phyloP scores from a whole-genome alignment of 1,140 invertebrate genomes.

The Bradynema listronoti region DNA sequence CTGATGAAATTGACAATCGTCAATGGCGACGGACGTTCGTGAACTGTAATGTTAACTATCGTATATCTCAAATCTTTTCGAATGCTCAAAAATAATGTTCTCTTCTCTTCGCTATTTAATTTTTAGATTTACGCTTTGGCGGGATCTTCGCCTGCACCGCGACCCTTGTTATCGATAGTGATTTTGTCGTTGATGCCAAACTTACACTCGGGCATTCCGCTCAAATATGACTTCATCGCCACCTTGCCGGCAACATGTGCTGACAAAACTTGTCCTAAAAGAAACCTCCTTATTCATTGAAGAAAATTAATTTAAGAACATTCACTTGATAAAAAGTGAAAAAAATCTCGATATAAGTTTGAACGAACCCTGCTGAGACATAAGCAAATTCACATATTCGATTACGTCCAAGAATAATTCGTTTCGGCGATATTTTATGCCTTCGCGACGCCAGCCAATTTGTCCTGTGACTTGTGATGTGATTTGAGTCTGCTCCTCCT shows the following conservation, averaged over 20 bases:
- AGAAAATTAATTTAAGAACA: background rate
- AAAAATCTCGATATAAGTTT: slow-evolving; percentile 3
- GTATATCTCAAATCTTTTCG: slow-evolving; percentile 18
- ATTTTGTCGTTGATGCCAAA: slow-evolving; percentile 99
- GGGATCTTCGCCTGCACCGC: slow-evolving; percentile 73
- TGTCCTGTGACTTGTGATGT: slow-evolving; percentile 94
- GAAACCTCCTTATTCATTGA: background rate
- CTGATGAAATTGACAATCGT: slow-evolving; percentile 99
- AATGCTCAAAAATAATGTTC: slow-evolving; percentile 38
- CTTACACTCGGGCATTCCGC: slow-evolving; percentile 99
- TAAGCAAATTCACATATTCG: slow-evolving; percentile 96
- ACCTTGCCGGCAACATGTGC: slow-evolving; percentile 98
- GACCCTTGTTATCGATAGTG: slow-evolving; percentile 92
- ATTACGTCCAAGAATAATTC: slow-evolving; percentile 97
- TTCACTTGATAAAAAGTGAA: slow-evolving; percentile 10
- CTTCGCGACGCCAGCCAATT: slow-evolving; percentile 98
- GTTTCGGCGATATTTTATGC: slow-evolving; percentile 96
- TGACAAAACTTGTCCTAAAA: slow-evolving; percentile 85
- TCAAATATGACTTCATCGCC: slow-evolving; percentile 98
- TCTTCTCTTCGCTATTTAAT: slow-evolving; percentile 27
- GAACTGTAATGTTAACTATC: slow-evolving; percentile 51
- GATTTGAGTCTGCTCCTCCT: slow-evolving; percentile 98
- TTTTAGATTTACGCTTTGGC: slow-evolving; percentile 62
- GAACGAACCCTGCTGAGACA: slow-evolving; percentile 89
- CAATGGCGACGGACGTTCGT: slow-evolving; percentile 84